Conservation (phyloP, 2,888 invertebrate species). For the Lasioglossum morio region DNA sequence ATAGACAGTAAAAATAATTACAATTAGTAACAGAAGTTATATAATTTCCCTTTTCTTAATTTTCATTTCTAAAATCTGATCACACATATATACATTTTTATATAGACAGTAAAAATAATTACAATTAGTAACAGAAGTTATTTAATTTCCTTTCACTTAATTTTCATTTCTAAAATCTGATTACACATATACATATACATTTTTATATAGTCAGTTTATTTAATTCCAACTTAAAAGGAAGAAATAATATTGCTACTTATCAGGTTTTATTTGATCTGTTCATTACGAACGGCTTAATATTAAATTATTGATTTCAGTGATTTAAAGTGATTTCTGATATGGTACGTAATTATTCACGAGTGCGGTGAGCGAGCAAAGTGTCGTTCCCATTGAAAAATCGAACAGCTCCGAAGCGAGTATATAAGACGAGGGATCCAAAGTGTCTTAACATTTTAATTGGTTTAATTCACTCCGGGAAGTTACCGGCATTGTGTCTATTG, state of each 20-base stretch:
- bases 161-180: too few relatives aligned
- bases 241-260: background rate
- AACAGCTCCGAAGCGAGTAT: background rate
- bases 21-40: background rate
- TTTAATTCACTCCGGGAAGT: conserved; percentile 24
- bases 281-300: background rate
- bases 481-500: conserved; percentile 28
- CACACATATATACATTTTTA: too few relatives aligned
- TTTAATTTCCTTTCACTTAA: too few relatives aligned
- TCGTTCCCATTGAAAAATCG: background rate
- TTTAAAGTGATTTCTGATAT: background rate
- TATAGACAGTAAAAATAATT: too few relatives aligned
- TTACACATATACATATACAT: too few relatives aligned
- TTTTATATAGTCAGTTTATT: too few relatives aligned
- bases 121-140: too few relatives aligned
- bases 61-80: too few relatives aligned
- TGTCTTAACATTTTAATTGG: conserved; percentile 38
- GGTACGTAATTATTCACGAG: background rate
- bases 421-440: background rate
- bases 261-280: background rate
- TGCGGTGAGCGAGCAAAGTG: background rate
- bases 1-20: too few relatives aligned
- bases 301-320: background rate
- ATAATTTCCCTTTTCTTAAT: background rate
- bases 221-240: background rate